These are phyloP conservation scores for Chaenocephalus aceratus DNA, from an alignment of 2,113 vertebrate genomes.

Conservation along the genomic window DNA sequence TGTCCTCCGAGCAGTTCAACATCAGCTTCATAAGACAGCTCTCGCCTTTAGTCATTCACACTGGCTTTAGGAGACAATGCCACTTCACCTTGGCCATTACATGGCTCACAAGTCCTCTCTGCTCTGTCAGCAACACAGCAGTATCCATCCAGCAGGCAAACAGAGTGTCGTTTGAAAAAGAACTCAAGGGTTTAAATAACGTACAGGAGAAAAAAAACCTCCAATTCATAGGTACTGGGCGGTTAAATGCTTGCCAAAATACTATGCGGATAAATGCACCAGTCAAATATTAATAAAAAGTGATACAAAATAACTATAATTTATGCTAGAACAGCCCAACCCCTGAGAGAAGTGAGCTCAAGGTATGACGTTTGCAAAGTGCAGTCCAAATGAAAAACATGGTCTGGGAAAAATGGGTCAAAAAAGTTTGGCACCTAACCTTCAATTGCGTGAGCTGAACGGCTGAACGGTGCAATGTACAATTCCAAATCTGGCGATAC, in stretches of 20 bases:
- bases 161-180: conserved; percentile 11
- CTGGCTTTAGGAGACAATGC: conserved; percentile 28
- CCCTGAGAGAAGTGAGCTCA: conserved; percentile 23
- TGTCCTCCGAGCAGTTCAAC: conserved; percentile 1
- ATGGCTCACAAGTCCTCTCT: conserved; percentile 17
- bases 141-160: conserved; percentile 6
- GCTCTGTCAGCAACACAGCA: conserved; percentile 17
- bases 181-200: conserved; percentile 9
- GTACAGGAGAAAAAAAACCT: conserved; percentile 1
- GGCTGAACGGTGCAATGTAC: neutral
- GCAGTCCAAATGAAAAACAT: conserved; percentile 17
- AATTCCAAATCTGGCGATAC: conserved; percentile 1
- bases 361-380: neutral
- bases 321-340: conserved; percentile 33
- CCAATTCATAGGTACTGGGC: conserved; percentile 27
- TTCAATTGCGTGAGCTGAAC: neutral
- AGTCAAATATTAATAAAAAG: conserved; percentile 40
- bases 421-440: conserved; percentile 17
- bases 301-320: conserved; percentile 49
- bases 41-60: conserved; percentile 12
- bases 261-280: conserved; percentile 9
- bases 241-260: conserved; percentile 8
- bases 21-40: conserved; percentile 32
- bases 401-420: conserved; percentile 14
- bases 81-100: neutral